A percentile compares a stretch with the other conserved stretches of the same genome.
Conservation (phyloP, 2,888 invertebrate genomes). For the Tetragnatha montana region DNA sequence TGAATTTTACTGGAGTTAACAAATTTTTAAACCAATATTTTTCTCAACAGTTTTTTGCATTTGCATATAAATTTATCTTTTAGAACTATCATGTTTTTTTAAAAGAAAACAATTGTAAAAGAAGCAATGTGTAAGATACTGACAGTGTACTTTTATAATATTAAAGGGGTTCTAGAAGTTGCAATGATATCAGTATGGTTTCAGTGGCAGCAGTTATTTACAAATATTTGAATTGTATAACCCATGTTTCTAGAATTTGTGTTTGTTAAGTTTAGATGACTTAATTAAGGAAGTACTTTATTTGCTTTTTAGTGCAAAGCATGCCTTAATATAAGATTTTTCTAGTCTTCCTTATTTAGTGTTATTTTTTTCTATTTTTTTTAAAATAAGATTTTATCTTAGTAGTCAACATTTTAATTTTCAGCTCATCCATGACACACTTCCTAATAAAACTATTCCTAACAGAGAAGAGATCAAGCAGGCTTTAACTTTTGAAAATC, state of each 20-base stretch:
- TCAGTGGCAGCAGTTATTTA: background rate
- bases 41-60: background rate
- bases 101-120: no score
- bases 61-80: background rate
- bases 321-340: background rate
- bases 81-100: background rate
- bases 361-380: background rate
- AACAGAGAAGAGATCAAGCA: conserved; percentile 56
- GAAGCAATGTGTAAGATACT: background rate
- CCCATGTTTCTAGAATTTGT: no score
- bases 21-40: background rate
- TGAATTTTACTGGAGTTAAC: background rate
- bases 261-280: background rate
- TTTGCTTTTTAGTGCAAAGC: background rate
- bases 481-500: conserved; percentile 56
- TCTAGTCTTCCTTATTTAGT: background rate
- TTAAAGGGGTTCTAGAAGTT: no score
- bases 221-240: no score
- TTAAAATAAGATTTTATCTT: background rate
- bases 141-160: background rate
- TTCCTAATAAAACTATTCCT: conserved; percentile 29
- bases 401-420: conserved; percentile 19
- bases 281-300: background rate
- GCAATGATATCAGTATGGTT: background rate
- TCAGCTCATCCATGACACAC: conserved; percentile 52